Conservation (phyloP, 2,797 vertebrate species). For the Rhyacichthys aspro region DNA sequence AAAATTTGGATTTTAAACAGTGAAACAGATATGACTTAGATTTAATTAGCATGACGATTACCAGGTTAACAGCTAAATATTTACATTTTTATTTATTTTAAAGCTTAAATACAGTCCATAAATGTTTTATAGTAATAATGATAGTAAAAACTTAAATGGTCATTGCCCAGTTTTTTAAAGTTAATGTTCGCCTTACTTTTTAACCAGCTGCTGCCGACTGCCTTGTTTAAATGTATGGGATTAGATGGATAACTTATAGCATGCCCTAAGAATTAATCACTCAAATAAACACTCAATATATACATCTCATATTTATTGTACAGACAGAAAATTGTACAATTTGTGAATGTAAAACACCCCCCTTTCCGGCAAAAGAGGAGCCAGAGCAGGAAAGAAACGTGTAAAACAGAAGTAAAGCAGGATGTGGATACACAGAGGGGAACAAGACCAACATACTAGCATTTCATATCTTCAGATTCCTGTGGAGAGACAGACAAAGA, state of each 20-base stretch:
- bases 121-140: too few relatives aligned
- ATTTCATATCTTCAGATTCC: slow-evolving; percentile 42
- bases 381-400: slow-evolving; percentile 56
- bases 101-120: too few relatives aligned
- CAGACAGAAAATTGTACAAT: slow-evolving; percentile 74
- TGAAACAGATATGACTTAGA: background rate
- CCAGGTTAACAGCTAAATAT: too few relatives aligned
- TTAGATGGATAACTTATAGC: too few relatives aligned
- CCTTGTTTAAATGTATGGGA: too few relatives aligned
- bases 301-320: slow-evolving; percentile 75
- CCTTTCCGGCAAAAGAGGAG: slow-evolving; percentile 40
- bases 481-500: slow-evolving; percentile 21
- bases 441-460: slow-evolving; percentile 56
- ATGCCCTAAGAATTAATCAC: too few relatives aligned
- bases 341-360: slow-evolving; percentile 74
- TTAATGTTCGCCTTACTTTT: too few relatives aligned
- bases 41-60: too few relatives aligned
- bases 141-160: too few relatives aligned
- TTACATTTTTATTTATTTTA: too few relatives aligned
- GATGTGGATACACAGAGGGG: slow-evolving; percentile 29
- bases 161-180: too few relatives aligned
- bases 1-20: background rate
- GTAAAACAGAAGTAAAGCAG: slow-evolving; percentile 61
- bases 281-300: slow-evolving; percentile 67
- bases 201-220: too few relatives aligned